These are phyloP conservation scores for Euleptes europaea DNA, from an alignment of 2,113 vertebrate genomes.

Conservation along the genomic window DNA sequence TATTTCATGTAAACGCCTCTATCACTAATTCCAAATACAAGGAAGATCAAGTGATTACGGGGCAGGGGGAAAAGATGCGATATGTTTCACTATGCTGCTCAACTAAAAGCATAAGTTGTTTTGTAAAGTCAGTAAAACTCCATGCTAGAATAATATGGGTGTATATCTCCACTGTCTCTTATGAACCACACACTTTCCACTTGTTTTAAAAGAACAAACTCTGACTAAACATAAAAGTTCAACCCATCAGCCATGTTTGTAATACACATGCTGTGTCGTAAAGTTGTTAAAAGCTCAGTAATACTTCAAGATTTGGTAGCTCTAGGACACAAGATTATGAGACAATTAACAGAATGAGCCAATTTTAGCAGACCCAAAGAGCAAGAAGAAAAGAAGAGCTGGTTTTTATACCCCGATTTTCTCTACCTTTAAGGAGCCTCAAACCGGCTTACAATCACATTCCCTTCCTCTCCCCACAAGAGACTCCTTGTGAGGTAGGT, in stretches of 20 bases:
- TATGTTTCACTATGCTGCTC: background rate
- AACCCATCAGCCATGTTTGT: background rate
- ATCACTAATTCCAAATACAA: background rate
- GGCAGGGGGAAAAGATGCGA: background rate
- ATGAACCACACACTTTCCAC: background rate
- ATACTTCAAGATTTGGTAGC: background rate
- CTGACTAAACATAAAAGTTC: background rate
- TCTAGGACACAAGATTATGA: background rate
- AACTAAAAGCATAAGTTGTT: background rate
- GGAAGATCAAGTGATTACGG: background rate
- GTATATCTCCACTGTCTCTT: background rate
- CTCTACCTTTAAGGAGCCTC: too few species aligned
- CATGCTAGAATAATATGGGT: background rate
- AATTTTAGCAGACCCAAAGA: background rate
- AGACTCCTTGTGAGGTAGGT: too few species aligned
- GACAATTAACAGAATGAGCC: background rate
- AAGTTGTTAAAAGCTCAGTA: too few species aligned
- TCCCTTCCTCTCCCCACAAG: too few species aligned
- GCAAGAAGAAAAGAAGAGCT: background rate
- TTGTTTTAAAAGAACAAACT: background rate
- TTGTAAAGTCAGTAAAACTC: background rate
- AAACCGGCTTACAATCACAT: too few species aligned
- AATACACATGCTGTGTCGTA: background rate
- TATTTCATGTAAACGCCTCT: background rate
- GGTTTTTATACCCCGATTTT: too few species aligned